phyloP scores from a whole-genome alignment of 2,888 invertebrate species.

The Xestoiulus laeticollis region DNA sequence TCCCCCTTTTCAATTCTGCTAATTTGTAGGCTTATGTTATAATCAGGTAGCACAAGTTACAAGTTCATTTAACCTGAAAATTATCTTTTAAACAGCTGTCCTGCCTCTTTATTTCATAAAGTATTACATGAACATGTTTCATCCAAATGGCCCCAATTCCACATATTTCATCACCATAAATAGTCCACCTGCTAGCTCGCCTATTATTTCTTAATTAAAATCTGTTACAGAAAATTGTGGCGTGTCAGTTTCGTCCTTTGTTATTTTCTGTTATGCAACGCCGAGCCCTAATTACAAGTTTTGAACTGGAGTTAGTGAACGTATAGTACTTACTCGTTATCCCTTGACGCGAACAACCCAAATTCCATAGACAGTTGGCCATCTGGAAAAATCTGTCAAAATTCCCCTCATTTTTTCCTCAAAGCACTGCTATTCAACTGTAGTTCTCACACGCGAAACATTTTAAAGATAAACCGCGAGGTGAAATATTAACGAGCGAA shows the following conservation, averaged over 20 bases:
- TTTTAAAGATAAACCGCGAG: neutral
- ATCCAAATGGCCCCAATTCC: no score
- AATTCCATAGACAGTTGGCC: neutral
- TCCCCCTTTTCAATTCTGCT: no score
- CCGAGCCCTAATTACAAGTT: neutral
- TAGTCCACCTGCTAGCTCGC: neutral
- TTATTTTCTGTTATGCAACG: neutral
- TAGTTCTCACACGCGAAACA: neutral
- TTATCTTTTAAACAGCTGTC: no score
- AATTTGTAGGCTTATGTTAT: no score
- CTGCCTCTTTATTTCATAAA: no score
- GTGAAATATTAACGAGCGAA: neutral
- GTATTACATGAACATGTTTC: no score
- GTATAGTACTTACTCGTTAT: conserved; percentile 11
- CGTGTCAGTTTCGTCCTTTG: neutral
- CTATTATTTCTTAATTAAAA: neutral
- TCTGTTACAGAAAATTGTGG: neutral
- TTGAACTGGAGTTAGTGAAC: neutral
- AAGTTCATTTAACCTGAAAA: no score
- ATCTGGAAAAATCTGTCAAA: conserved; percentile 19
- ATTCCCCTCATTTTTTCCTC: neutral
- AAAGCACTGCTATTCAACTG: neutral
- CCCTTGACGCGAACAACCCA: conserved; percentile 12
- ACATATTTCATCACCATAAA: neutral
- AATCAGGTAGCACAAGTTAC: no score